These are phyloP conservation scores for Copidosoma floridanum DNA, from an alignment of 1,140 invertebrate genomes.

Conservation along the genomic window DNA sequence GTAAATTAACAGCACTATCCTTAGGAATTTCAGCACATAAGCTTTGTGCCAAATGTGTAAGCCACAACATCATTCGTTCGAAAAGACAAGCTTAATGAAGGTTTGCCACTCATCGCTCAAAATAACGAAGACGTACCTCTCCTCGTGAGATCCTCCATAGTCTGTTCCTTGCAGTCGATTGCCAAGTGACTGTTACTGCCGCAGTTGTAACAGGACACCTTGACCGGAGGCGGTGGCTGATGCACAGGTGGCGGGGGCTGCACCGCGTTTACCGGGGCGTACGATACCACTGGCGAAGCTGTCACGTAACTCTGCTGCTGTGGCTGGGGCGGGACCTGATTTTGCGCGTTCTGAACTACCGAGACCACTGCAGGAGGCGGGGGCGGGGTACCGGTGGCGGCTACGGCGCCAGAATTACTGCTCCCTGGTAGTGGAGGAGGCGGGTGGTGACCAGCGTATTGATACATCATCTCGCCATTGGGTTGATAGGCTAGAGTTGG, in stretches of 20 bases:
- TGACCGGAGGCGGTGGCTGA: slow-evolving; percentile 56
- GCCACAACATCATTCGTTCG: too few species aligned
- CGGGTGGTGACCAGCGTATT: slow-evolving; percentile 55
- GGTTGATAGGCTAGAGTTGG: slow-evolving; percentile 47
- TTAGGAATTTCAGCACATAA: too few species aligned
- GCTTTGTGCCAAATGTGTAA: too few species aligned
- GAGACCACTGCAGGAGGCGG: slow-evolving; percentile 52
- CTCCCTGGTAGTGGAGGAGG: slow-evolving; percentile 48
- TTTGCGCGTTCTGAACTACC: slow-evolving; percentile 15
- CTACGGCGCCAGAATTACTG: slow-evolving; percentile 9
- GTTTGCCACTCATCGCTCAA: too few species aligned
- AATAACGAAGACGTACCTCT: slow-evolving; percentile 53
- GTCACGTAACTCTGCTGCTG: slow-evolving; percentile 53
- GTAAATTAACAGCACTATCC: too few species aligned
- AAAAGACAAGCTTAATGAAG: too few species aligned
- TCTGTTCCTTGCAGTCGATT: slow-evolving; percentile 78
- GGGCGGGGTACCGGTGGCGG: slow-evolving; percentile 41
- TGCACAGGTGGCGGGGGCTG: slow-evolving; percentile 53
- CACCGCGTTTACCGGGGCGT: slow-evolving; percentile 37
- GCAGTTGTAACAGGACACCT: slow-evolving; percentile 68
- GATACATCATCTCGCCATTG: slow-evolving; percentile 58
- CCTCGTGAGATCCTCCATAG: slow-evolving; percentile 84
- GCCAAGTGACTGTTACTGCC: slow-evolving; percentile 74
- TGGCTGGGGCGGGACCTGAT: slow-evolving; percentile 14
- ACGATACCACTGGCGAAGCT: slow-evolving; percentile 43